A percentile compares a stretch with the other conserved stretches of the same genome.
Evolutionary conservation across 2,888 invertebrate species (phyloP).

Genomic region (Chouioia cunea): DNA sequence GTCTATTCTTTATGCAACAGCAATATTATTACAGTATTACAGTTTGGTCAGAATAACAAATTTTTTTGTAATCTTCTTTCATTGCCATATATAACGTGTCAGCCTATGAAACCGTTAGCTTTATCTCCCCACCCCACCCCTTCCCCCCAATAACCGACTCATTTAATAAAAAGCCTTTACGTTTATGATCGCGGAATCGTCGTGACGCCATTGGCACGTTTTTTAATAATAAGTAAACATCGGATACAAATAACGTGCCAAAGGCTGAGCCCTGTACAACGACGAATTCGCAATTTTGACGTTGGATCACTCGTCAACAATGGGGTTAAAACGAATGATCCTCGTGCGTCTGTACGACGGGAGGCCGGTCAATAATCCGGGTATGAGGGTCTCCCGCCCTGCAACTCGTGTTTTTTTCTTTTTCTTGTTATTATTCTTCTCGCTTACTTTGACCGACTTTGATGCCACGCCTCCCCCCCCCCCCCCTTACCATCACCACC

Average conservation of each 20-base stretch:
- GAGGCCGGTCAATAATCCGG: slow-evolving; percentile 67
- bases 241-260: slow-evolving; percentile 69
- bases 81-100: not conserved
- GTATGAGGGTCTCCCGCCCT: slow-evolving; percentile 60
- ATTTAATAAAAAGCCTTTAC: not conserved
- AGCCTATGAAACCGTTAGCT: not conserved
- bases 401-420: not conserved
- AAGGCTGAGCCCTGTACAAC: slow-evolving; percentile 73
- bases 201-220: slow-evolving; percentile 57
- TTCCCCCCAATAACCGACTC: not conserved
- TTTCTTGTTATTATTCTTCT: not conserved
- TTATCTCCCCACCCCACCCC: too few species aligned
- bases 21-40: slow-evolving; percentile 63
- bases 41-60: slow-evolving; percentile 66
- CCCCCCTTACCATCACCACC: too few species aligned
- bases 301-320: too few species aligned
- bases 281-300: slow-evolving; percentile 67
- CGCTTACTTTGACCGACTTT: not conserved
- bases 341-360: slow-evolving; percentile 18
- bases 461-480: too few species aligned
- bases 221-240: slow-evolving; percentile 53
- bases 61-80: slow-evolving; percentile 44
- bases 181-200: slow-evolving; percentile 57
- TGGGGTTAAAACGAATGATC: too few species aligned
- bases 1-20: slow-evolving; percentile 62